These are phyloP conservation scores for Danio choprae DNA, from an alignment of 2,797 vertebrate species.

Conservation along the genomic window DNA sequence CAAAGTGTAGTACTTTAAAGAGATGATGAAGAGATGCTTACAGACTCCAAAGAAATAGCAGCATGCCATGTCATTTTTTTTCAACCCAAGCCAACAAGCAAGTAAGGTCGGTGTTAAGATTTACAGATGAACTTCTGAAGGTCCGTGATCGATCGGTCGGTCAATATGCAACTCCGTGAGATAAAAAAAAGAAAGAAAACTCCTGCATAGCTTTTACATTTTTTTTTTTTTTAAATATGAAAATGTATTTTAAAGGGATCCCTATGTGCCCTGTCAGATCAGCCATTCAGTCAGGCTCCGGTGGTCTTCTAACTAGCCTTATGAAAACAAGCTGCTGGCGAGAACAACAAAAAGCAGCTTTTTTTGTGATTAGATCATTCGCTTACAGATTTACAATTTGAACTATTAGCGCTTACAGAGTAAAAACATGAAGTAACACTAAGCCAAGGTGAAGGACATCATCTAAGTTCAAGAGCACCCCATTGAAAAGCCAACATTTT, in stretches of 20 bases:
- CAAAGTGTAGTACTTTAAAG: constrained; percentile 52
- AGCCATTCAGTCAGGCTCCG: constrained; percentile 48
- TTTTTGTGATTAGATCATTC: constrained; percentile 36
- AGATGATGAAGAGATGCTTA: constrained; percentile 53
- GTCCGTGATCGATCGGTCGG: constrained; percentile 24
- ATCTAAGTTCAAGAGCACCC: constrained; percentile 53
- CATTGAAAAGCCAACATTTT: constrained; percentile 37
- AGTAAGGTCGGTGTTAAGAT: constrained; percentile 43
- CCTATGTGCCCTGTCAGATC: constrained; percentile 52
- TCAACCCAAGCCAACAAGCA: constrained; percentile 45
- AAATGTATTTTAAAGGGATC: constrained; percentile 64
- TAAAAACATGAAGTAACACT: constrained; percentile 41
- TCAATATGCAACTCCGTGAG: constrained; percentile 36
- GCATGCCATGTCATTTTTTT: constrained; percentile 57
- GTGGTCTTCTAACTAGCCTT: constrained; percentile 40
- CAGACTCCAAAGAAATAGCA: constrained; percentile 59
- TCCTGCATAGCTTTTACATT: constrained; percentile 60
- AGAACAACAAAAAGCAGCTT: constrained; percentile 47
- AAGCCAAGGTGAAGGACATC: constrained; percentile 57
- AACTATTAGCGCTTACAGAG: constrained; percentile 50
- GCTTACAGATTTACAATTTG: constrained; percentile 34
- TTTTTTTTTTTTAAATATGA: constrained; percentile 42
- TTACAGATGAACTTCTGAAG: constrained; percentile 50
- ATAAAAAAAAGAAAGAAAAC: constrained; percentile 26
- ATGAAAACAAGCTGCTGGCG: constrained; percentile 52